Evolutionary conservation across 2,797 vertebrate genomes (phyloP), one percentile per base, ranked within the genome.

Genomic region (Esox lucius): DNA sequence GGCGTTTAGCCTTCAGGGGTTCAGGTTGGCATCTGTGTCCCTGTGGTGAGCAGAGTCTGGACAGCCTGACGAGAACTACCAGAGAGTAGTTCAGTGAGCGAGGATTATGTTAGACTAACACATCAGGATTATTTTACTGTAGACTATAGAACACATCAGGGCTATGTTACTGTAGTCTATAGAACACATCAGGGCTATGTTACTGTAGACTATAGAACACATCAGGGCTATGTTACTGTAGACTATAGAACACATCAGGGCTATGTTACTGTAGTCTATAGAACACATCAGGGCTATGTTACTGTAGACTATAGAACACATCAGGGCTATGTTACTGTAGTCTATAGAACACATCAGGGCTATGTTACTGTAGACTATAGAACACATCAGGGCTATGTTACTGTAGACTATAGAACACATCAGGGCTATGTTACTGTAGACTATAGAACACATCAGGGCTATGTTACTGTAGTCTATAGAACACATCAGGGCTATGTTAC

Each of bases 1-100:
- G 81, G 74, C 75, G 80, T 56, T 71, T 73, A 22, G 74, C 65
- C 74, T 81, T 46, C 35, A 24, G 67, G 35, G 12, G 68, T 16
- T 13, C 22, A 13, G 5, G 28, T 31, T 66, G 26, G 13, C 28
- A 31, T 11, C 65, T 35, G 65, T 19, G 17, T 24, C 22, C 22
- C 39, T 13, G 39, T 56, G 35, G 67, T 31, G 62, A 64, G 62
- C 13, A 16, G 26, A 64, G 28, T 56, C 16, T 19, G 39, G 39
- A 42, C 5, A 1, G 9, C 39, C 39, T 2, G 39, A 42, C 39
- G 5, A 42, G 39, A 9, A 42, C 5, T 42, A n/a, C 28, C 53
- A 53, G 49, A 56, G 7, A 2, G 53, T 56, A 8, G 8, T 56
- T 56, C 19, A 56, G 19, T 56, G 6, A 56, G 19, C 19, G n/a